Evolutionary conservation across 2,888 invertebrate species (phyloP).

Genomic region (Chloromyia formosa): DNA sequence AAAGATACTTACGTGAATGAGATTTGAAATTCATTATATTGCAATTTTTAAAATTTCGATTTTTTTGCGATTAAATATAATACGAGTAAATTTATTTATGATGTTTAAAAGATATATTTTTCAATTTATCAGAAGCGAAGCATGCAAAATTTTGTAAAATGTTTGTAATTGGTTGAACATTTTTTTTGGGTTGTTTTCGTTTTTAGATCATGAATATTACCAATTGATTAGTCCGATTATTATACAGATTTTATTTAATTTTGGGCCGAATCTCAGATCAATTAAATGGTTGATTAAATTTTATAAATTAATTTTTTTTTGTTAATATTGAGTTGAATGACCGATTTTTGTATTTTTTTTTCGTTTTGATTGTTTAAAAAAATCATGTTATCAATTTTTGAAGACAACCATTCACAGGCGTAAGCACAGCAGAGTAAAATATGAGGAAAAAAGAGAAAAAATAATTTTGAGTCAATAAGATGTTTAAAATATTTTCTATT

Average conservation of each 20-base stretch:
- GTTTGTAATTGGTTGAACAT: constrained; percentile 29
- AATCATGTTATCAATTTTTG: constrained; percentile 65
- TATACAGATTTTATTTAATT: constrained; percentile 7
- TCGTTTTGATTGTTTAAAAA: constrained; percentile 70
- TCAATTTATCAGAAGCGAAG: constrained; percentile 50
- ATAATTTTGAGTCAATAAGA: constrained; percentile 67
- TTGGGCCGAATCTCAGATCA: constrained; percentile 5
- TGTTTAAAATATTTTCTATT: constrained; percentile 58
- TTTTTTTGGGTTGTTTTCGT: background rate
- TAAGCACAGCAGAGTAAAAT: constrained; percentile 83
- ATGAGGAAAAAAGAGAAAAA: constrained; percentile 77
- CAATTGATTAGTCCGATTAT: background rate
- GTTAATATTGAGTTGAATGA: background rate
- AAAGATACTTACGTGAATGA: constrained; percentile 45
- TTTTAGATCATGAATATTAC: background rate
- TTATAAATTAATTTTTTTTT: constrained; percentile 8
- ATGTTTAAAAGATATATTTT: constrained; percentile 39
- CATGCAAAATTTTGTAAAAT: constrained; percentile 50
- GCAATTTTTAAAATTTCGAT: constrained; percentile 34
- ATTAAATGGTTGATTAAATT: background rate
- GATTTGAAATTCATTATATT: constrained; percentile 39
- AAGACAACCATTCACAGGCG: constrained; percentile 84
- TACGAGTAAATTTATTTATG: constrained; percentile 36
- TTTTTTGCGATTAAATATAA: constrained; percentile 41
- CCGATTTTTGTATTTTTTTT: constrained; percentile 62